Conservation (phyloP, 2,888 invertebrate species). For the Archips crataeganus region DNA sequence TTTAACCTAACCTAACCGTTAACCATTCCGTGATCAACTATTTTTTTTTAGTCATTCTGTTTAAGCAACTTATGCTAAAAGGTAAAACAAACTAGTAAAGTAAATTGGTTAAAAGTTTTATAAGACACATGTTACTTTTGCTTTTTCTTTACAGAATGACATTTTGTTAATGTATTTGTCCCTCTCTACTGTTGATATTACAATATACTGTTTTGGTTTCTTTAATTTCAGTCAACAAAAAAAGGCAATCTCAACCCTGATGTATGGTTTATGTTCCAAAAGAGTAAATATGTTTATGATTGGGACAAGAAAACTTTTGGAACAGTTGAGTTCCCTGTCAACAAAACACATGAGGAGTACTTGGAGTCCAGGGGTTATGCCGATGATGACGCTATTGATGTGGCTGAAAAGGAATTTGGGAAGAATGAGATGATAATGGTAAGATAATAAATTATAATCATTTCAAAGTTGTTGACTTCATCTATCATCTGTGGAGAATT, state of each 20-base stretch:
- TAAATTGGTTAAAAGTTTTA: no score
- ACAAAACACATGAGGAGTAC: constrained; percentile 90
- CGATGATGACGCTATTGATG: constrained; percentile 91
- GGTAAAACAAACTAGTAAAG: no score
- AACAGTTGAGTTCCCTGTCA: constrained; percentile 94
- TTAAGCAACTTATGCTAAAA: no score
- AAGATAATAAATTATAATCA: constrained; percentile 52
- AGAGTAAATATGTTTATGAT: constrained; percentile 97
- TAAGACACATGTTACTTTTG: no score
- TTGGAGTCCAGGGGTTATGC: constrained; percentile 94
- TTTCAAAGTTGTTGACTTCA: no score
- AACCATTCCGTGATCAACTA: no score
- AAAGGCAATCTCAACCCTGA: constrained; percentile 81
- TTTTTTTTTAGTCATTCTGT: no score
- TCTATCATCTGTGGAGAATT: no score
- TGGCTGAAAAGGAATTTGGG: constrained; percentile 94
- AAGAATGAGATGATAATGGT: constrained; percentile 95
- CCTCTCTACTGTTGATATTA: no score
- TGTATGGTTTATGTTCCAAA: constrained; percentile 98
- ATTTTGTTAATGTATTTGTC: no score
- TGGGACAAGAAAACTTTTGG: constrained; percentile 92
- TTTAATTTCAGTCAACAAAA: constrained; percentile 67
- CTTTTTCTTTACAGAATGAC: no score
- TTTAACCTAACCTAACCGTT: no score
- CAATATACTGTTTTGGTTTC: constrained; percentile 16